Conservation (phyloP, 2,113 vertebrate species). For the Hippocampus abdominalis region DNA sequence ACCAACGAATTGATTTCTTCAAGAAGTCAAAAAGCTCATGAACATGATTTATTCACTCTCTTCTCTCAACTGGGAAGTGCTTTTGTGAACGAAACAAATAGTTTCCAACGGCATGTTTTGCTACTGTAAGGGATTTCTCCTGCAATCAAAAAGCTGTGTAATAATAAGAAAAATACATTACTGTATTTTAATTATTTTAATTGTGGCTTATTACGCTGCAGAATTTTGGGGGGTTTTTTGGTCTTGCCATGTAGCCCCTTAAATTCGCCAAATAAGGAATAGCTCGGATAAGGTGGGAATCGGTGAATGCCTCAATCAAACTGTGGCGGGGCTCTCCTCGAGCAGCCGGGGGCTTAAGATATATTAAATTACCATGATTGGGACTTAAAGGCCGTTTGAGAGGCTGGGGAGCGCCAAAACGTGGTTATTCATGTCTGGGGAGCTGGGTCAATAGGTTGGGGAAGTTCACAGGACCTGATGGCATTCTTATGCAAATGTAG, state of each 20-base stretch:
- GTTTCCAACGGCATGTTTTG: too few relatives aligned
- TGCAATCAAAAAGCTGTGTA: slow-evolving; percentile 70
- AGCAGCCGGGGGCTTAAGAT: slow-evolving; percentile 88
- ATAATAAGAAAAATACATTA: slow-evolving; percentile 70
- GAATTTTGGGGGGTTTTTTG: slow-evolving; percentile 75
- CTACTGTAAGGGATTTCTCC: slow-evolving; percentile 41
- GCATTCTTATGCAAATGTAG: slow-evolving; percentile 95
- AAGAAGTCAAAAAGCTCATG: background rate
- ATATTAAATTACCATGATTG: slow-evolving; percentile 99
- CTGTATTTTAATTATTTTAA: slow-evolving; percentile 66
- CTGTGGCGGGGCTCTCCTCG: slow-evolving; percentile 83
- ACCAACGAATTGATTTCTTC: too few relatives aligned
- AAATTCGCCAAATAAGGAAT: slow-evolving; percentile 79
- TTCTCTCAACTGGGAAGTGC: too few relatives aligned
- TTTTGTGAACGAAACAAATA: too few relatives aligned
- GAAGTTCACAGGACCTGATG: slow-evolving; percentile 90
- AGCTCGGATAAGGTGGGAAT: slow-evolving; percentile 83
- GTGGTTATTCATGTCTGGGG: slow-evolving; percentile 85
- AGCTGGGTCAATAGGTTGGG: slow-evolving; percentile 90
- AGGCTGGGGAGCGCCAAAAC: slow-evolving; percentile 81
- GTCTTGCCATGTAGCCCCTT: slow-evolving; percentile 79
- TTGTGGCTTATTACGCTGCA: slow-evolving; percentile 79
- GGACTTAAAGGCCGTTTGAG: slow-evolving; percentile 90
- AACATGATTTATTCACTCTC: too few relatives aligned
- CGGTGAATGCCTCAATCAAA: slow-evolving; percentile 92